Base-by-base conservation (phyloP, 2,113 vertebrate species). In the Sinocyclocheilus maitianheensis region DNA sequence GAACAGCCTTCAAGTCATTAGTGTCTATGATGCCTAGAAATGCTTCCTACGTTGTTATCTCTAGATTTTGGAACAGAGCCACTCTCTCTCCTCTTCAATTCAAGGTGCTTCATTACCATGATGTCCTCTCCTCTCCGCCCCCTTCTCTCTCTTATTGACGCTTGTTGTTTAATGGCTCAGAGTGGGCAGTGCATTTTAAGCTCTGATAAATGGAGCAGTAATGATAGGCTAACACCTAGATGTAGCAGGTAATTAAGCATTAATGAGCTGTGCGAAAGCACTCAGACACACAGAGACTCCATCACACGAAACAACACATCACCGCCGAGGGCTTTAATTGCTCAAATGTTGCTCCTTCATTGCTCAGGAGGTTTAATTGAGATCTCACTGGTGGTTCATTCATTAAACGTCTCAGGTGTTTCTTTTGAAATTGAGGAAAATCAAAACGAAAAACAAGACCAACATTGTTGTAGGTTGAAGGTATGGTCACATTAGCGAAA, bases 241-340 rank as follows among this genome's bases (percentile, higher is more conserved):
- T 87, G 86, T 87, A 81, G 62, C 51, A 71, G 83, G 67, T 87
- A 87, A 84, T 87, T 74, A 84, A 75, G 86, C 86, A 84, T 84
- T 76, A 84, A 87, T 81, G 86, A 87, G 76, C 62, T 75, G 67
- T 84, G 37, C 20, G 12, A 72, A 74, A 34, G 24, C 75, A 24
- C 67, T n/a, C 67, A 83, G 9, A 83, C 81, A 83, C 65, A 55
- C 81, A 40, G 6, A 87, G 71, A 74, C 34, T 24, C 13, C 1
- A 30, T 71, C 81, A 53, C 65, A 55, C 81, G 18, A n/a, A 71
- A 22, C 18, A 3, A 22, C 85, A 86, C 37, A 80, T 37, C 65
- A 69, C 24, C 10, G 24, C 80, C 24, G 20, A 71, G 26, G 80
- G 46, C 63, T 82, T 82, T 53, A 53, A 53, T 46, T 55, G 24